Evolutionary conservation across 2,888 invertebrate species (phyloP).

Genomic region (Lasioglossum marginatum): DNA sequence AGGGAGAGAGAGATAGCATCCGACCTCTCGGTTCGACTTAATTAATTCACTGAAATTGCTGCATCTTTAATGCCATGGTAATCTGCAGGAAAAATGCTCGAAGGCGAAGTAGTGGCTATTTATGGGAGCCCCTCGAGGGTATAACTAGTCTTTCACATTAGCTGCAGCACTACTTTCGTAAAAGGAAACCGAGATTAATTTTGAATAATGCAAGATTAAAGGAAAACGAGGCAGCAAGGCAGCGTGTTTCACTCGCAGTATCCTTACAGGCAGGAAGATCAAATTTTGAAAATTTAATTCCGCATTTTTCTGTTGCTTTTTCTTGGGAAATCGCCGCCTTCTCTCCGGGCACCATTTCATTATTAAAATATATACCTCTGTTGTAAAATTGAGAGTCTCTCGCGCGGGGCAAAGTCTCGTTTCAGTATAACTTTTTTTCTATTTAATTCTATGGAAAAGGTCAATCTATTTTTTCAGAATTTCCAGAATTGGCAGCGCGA

Average conservation of each 20-base stretch:
- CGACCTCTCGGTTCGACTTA: background rate
- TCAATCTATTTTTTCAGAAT: background rate
- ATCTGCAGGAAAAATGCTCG: slow-evolving; percentile 8
- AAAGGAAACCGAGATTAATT: slow-evolving; percentile 17
- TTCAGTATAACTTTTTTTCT: background rate
- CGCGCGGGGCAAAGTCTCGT: background rate
- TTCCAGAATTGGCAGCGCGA: no score
- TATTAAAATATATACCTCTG: background rate
- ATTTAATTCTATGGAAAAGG: no score
- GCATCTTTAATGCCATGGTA: background rate
- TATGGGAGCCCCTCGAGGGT: background rate
- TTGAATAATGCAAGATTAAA: slow-evolving; percentile 28
- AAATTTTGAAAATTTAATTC: slow-evolving; percentile 9
- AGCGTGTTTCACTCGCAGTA: background rate
- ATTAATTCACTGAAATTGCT: slow-evolving; percentile 10
- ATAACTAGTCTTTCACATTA: slow-evolving; percentile 3
- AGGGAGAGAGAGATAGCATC: background rate
- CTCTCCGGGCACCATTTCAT: background rate
- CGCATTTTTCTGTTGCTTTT: background rate
- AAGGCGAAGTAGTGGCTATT: slow-evolving; percentile 7
- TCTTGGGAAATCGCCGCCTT: background rate
- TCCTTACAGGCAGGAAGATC: background rate
- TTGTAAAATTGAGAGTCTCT: background rate
- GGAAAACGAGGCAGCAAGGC: background rate
- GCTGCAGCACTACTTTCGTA: background rate